Conservation (phyloP, 2,113 vertebrate species). For the Microcebus ravelobensis region DNA sequence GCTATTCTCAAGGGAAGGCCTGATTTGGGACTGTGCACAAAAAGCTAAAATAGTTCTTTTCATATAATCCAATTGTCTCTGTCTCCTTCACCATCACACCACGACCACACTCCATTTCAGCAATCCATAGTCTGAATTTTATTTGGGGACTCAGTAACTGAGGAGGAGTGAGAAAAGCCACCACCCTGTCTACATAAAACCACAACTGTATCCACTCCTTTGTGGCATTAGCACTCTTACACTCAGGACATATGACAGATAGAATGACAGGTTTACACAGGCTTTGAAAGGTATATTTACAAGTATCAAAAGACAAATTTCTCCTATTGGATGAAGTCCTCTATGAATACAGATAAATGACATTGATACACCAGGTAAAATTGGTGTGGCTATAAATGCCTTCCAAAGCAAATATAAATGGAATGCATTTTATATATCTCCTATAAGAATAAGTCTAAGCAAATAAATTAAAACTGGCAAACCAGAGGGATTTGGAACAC, state of each 20-base stretch:
- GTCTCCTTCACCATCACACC: neutral
- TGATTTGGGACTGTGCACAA: neutral
- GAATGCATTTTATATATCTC: neutral
- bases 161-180: neutral
- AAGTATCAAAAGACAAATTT: conserved; percentile 24
- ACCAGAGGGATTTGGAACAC: neutral
- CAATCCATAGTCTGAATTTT: conserved; percentile 3
- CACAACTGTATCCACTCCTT: neutral
- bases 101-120: neutral
- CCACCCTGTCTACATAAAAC: neutral
- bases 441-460: neutral
- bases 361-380: neutral
- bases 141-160: neutral
- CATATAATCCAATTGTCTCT: neutral
- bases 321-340: neutral
- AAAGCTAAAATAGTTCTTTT: conserved; percentile 15
- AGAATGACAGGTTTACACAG: neutral
- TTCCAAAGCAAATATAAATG: conserved; percentile 44
- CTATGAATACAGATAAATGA: conserved; percentile 9
- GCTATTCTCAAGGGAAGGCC: neutral
- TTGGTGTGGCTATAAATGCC: neutral
- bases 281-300: neutral
- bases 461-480: conserved; percentile 27
- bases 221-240: neutral
- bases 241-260: neutral